Base-by-base conservation (phyloP, 2,797 vertebrate species). In the Carduelis carduelis region DNA sequence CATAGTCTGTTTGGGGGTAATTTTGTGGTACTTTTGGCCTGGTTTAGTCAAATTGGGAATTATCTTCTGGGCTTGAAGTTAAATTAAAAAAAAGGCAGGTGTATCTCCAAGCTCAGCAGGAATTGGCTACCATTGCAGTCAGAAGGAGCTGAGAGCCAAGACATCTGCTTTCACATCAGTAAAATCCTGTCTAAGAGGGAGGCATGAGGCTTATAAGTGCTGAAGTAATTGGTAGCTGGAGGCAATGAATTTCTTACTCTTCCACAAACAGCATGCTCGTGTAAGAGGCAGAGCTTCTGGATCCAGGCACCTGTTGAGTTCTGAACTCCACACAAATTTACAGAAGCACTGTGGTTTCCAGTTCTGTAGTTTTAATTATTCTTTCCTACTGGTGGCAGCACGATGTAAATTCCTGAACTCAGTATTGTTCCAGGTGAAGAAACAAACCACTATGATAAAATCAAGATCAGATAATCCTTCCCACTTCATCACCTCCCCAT, bases 201-300 rank as follows among this genome's bases (percentile, higher is more conserved):
- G 27, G 12, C 37, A 57, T 60, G 39, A 59, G 43, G 27, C 50
- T 50, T 87, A 0, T 21, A 87, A 72, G 30, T 82, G 69, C 27
- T 81, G 61, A 88, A 91, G 41, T 56, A 75, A 57, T 46, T 79
- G 46, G 27, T 65, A 82, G 61, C 43, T 79, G 53, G 26, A 75
- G 72, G 53, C 14, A 0, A 16, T 70, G 26, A 37, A 70, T 87
- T 61, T 91, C 68, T 72, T 71, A 46, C 21, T 84, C 22, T 34
- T 78, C 27, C 3, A 34, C 64, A 85, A 88, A 78, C 0, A 0
- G 4, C 34, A 53, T 2, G 2, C 14, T 89, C 1, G 1, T 43
- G 8, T 56, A 74, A 90, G 65, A 86, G 21, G 4, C 39, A 83
- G 79, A 87, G 34, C 37, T 49, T 80, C 71, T 56, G 14, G 14